phyloP scores from a whole-genome alignment of 1,140 invertebrate species.

The Piezodorus guildinii region DNA sequence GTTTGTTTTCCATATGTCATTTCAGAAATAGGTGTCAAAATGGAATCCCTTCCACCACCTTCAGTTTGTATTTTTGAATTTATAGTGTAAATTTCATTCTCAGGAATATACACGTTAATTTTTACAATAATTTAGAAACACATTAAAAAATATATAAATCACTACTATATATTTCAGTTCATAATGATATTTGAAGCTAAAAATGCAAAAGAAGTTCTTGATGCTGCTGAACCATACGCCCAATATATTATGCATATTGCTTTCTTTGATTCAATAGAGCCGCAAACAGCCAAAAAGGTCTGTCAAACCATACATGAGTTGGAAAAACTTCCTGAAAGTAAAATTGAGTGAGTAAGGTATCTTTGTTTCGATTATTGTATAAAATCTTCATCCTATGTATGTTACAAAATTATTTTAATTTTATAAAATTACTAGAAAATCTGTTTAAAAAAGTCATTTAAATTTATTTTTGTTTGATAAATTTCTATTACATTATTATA shows the following conservation, averaged over 20 bases:
- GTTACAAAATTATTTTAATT: too few relatives aligned
- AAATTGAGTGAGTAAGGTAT: slow-evolving; percentile 24
- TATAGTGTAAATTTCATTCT: not conserved
- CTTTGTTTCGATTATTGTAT: too few relatives aligned
- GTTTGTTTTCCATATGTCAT: slow-evolving; percentile 26
- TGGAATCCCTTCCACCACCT: slow-evolving; percentile 24
- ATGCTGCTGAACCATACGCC: slow-evolving; percentile 26
- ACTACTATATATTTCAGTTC: slow-evolving; percentile 25
- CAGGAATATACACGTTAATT: too few relatives aligned
- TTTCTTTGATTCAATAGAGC: slow-evolving; percentile 29
- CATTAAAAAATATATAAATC: too few relatives aligned
- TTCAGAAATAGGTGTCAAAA: slow-evolving; percentile 15
- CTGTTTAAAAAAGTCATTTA: too few relatives aligned
- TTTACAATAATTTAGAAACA: too few relatives aligned
- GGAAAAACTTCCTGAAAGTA: slow-evolving; percentile 25
- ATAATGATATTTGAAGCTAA: slow-evolving; percentile 29
- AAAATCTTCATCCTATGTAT: too few relatives aligned
- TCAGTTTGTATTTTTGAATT: slow-evolving; percentile 19
- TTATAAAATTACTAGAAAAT: too few relatives aligned
- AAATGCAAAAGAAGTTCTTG: slow-evolving; percentile 26
- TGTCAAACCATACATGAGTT: slow-evolving; percentile 24
- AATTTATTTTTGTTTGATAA: too few relatives aligned
- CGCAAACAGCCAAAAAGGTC: slow-evolving; percentile 25
- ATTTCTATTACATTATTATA: too few relatives aligned
- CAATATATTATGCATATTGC: slow-evolving; percentile 28